Conservation (phyloP, 2,888 invertebrate genomes). For the Macaria notata region DNA sequence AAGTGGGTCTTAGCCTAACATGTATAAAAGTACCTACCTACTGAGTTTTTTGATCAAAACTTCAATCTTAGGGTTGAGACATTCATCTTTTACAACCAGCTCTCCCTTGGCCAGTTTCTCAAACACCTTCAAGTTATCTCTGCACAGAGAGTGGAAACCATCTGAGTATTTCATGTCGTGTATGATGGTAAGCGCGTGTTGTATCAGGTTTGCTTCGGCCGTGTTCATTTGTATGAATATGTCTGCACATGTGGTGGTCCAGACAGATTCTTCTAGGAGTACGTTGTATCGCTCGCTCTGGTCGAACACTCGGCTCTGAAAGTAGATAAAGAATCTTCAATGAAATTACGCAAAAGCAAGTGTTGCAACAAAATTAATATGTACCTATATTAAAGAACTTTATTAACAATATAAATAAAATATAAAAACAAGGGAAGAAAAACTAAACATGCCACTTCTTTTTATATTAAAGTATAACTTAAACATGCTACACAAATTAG, state of each 20-base stretch:
- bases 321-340: slow-evolving; percentile 10
- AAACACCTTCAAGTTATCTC: slow-evolving; percentile 43
- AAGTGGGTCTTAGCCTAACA: no score
- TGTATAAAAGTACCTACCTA: neutral
- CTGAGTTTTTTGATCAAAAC: slow-evolving; percentile 42
- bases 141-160: slow-evolving; percentile 49
- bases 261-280: slow-evolving; percentile 78
- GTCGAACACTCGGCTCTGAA: slow-evolving; percentile 84
- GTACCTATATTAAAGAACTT: no score
- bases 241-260: slow-evolving; percentile 57
- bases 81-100: slow-evolving; percentile 19
- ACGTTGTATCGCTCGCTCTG: slow-evolving; percentile 84
- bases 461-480: no score
- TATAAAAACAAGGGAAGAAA: no score
- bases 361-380: no score
- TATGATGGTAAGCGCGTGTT: slow-evolving; percentile 29
- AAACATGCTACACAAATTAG: no score
- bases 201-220: slow-evolving; percentile 3
- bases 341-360: no score
- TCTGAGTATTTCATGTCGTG: slow-evolving; percentile 31
- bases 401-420: no score
- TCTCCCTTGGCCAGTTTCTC: slow-evolving; percentile 34
- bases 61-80: slow-evolving; percentile 51
- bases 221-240: slow-evolving; percentile 31
- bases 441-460: no score